Evolutionary conservation across 2,113 vertebrate genomes (phyloP), one percentile per base, ranked within the genome.

Genomic region (Nymphicus hollandicus): DNA sequence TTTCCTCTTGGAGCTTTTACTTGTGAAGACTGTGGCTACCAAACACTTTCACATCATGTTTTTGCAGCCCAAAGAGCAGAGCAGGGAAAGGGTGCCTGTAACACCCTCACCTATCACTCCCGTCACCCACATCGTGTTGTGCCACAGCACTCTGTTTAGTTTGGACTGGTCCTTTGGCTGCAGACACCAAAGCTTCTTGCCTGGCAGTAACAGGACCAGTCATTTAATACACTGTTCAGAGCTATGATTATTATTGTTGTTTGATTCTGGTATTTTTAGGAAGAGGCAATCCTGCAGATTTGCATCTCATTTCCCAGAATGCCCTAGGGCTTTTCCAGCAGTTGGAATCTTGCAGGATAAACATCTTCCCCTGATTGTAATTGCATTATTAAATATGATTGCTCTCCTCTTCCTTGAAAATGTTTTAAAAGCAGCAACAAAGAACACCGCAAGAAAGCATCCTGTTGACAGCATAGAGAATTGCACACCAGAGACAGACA

Each of bases 381-480:
- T 93, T 96, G 95, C 95, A 95, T 96, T 96, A 96, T 96, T 97
- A 96, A 95, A 93, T 80, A 93, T 91, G 94, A 96, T 96, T 96
- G 93, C 95, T 85, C 70, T 70, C 52, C 81, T 93, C 92, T 94
- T 91, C 95, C 95, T 94, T 88, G 70, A 89, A 47, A 8, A 20
- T 60, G 64, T 74, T 86, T 92, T 78, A 14, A 94, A 95, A 92
- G 93, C 91, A 94, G 63, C 86, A 94, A 89, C 73, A 95, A 92
- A 92, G 93, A 94, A 76, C 92, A 72, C 49, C n/a, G 44, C 35
- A 43, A 91, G 81, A 79, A 84, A 82, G 56, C 20, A 17, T 78
- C 81, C 76, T 43, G 53, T 70, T 91, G 82, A 39, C 76, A 88
- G 85, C 46, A 53, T 2, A 19, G 52, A 91, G 69, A 93, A 56